phyloP scores from a whole-genome alignment of 2,113 vertebrate genomes.

The Glaucidium brasilianum region DNA sequence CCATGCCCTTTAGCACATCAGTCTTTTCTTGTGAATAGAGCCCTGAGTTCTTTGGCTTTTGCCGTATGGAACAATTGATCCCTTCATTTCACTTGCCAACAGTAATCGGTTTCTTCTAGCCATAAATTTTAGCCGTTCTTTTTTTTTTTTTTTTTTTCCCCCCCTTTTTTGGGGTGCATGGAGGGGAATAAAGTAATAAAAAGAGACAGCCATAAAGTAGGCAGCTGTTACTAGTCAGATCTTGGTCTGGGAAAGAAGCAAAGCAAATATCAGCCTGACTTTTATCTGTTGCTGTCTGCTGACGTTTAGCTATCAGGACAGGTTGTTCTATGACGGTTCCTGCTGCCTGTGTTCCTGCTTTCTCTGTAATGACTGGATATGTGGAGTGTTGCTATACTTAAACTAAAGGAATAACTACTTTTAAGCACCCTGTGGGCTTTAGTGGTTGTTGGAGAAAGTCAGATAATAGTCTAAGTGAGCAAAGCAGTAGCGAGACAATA shows the following conservation, averaged over 20 bases:
- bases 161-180: neutral
- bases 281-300: constrained; percentile 43
- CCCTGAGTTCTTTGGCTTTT: constrained; percentile 67
- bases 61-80: constrained; percentile 80
- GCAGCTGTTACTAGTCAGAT: constrained; percentile 65
- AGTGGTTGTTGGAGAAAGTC: neutral
- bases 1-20: constrained; percentile 77
- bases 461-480: neutral
- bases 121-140: constrained; percentile 73
- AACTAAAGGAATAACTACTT: neutral
- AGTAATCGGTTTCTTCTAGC: constrained; percentile 72
- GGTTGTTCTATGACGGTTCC: neutral
- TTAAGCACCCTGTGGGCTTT: neutral
- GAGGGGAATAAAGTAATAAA: constrained; percentile 68
- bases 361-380: neutral
- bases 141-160: rapidly evolving
- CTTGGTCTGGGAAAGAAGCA: constrained; percentile 20
- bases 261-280: constrained; percentile 16
- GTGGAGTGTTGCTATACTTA: neutral
- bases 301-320: neutral
- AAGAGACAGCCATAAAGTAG: constrained; percentile 61
- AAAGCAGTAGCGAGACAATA: neutral
- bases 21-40: constrained; percentile 76
- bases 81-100: constrained; percentile 77
- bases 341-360: neutral